A percentile compares a stretch with the other conserved stretches of the same genome.
phyloP scores from a whole-genome alignment of 2,888 invertebrate genomes.

The Polyommatus icarus region DNA sequence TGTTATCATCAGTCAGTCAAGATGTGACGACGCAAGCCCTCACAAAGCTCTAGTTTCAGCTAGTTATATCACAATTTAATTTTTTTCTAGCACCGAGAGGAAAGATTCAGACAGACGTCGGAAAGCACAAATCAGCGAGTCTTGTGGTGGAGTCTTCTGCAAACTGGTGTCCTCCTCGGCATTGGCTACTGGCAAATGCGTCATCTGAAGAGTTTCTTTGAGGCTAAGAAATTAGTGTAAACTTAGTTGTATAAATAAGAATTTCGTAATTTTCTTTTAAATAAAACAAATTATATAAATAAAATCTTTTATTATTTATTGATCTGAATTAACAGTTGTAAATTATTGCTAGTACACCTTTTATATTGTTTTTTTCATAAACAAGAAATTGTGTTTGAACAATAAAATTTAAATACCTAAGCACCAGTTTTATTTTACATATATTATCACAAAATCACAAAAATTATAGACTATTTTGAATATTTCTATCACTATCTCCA shows the following conservation, averaged over 20 bases:
- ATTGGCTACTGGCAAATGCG: slow-evolving; percentile 99
- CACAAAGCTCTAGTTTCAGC: no score
- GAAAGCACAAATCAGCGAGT: slow-evolving; percentile 98
- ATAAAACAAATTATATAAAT: slow-evolving; percentile 14
- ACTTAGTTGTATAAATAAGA: slow-evolving; percentile 38
- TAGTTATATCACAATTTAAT: not conserved
- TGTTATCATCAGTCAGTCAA: no score
- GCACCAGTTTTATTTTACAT: not conserved
- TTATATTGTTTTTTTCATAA: not conserved
- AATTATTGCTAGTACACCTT: slow-evolving; percentile 4
- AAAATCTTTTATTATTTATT: slow-evolving; percentile 21
- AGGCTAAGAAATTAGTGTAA: slow-evolving; percentile 98
- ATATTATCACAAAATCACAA: no score
- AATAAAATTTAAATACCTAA: not conserved
- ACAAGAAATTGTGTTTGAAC: not conserved
- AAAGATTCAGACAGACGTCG: slow-evolving; percentile 97
- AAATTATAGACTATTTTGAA: not conserved
- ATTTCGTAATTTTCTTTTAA: slow-evolving; percentile 34
- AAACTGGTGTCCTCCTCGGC: slow-evolving; percentile 91
- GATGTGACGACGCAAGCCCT: no score
- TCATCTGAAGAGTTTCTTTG: slow-evolving; percentile 99
- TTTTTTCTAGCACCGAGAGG: slow-evolving; percentile 92
- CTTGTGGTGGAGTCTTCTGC: slow-evolving; percentile 97
- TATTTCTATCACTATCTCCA: no score
- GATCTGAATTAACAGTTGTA: slow-evolving; percentile 4